Base-by-base conservation (phyloP, 2,113 vertebrate genomes). In the Canis aureus region DNA sequence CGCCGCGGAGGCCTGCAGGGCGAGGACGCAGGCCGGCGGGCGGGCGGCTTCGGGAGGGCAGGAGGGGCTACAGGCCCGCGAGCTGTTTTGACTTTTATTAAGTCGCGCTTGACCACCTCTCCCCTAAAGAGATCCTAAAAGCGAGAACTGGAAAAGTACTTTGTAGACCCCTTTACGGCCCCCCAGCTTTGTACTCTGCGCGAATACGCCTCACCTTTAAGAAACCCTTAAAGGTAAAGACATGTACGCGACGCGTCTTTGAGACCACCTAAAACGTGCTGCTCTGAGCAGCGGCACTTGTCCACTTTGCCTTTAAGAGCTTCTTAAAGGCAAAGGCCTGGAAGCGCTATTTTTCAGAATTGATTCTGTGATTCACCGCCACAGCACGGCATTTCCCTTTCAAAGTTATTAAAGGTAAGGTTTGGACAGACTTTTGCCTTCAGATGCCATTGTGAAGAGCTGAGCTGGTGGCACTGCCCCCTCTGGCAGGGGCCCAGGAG, bases 361-460 rank as follows among this genome's bases (percentile, higher is more conserved):
- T 22, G 57, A 93, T 66, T 94, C 35, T 85, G 51, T 82, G 88
- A 32, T 59, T 87, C 89, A 84, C 64, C 43, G 5, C 25, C 19
- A 3, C 43, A 59, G 57, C 13, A 29, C 0, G 8, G 66, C 91
- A 93, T 88, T 85, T 83, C 62, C 82, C 89, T 74, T 98, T 96
- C 91, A 96, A 97, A 84, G 53, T 38, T 90, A 92, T 96, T 97
- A 95, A 98, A 89, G 87, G 91, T 88, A 88, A 94, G 51, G 62
- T 66, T 60, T 62, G 66, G 67, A 91, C 80, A 79, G 76, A 69
- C 51, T 83, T 78, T 69, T 79, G 89, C 79, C 59, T 49, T 90
- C 82, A 73, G 80, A 53, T 32, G n/a, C 84, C 83, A 11, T 57
- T 15, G 67, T 66, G 66, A 95, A 91, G 71, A 91, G 62, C 57